Evolutionary conservation across 1,140 invertebrate genomes (phyloP).

Genomic region (Orius laevigatus): DNA sequence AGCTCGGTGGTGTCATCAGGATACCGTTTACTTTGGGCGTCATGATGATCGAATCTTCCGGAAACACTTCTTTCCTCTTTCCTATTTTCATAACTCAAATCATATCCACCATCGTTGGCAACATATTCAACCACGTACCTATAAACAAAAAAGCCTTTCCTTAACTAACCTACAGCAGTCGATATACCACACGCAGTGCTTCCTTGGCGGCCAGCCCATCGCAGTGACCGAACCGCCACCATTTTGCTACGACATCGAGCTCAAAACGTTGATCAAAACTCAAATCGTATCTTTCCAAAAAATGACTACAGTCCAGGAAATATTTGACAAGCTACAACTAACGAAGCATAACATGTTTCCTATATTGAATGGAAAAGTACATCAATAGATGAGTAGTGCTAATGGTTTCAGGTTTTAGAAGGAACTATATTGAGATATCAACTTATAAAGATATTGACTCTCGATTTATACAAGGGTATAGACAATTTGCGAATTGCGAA

Average conservation of each 20-base stretch:
- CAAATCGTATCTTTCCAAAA: not conserved
- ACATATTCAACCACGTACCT: constrained; percentile 1
- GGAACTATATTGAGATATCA: too few relatives aligned
- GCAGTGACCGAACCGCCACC: not conserved
- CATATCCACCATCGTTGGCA: not conserved
- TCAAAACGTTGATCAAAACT: not conserved
- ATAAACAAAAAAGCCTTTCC: not conserved
- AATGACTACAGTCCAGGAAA: not conserved
- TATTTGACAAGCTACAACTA: not conserved
- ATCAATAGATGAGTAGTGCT: too few relatives aligned
- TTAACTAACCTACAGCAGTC: not conserved
- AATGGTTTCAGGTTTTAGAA: too few relatives aligned
- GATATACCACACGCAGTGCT: constrained; percentile 2
- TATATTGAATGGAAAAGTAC: not conserved
- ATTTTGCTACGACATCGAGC: not conserved
- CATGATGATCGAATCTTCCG: constrained; percentile 5
- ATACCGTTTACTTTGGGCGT: constrained; percentile 5
- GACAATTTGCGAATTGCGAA: too few relatives aligned
- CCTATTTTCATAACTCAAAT: not conserved
- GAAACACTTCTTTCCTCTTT: not conserved
- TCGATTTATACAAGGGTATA: too few relatives aligned
- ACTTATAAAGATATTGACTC: too few relatives aligned
- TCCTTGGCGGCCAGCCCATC: not conserved
- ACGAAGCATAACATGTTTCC: constrained; percentile 4
- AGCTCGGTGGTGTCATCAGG: not conserved